phyloP scores from a whole-genome alignment of 2,888 invertebrate genomes.

The Scrobipalpa atriplicella region DNA sequence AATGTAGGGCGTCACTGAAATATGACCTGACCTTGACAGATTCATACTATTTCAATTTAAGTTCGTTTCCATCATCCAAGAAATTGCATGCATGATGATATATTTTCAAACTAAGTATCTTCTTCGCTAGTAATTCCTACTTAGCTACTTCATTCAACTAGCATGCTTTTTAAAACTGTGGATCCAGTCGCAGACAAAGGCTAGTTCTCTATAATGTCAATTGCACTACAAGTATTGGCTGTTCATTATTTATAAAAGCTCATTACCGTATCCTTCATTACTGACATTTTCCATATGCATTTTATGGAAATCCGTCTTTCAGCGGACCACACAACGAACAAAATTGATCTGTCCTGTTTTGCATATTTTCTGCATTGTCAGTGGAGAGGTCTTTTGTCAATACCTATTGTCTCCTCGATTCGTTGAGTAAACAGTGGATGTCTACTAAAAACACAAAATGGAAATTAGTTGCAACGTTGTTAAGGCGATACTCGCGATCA shows the following conservation, averaged over 20 bases:
- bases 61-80: too few species aligned
- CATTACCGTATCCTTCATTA: slow-evolving; percentile 36
- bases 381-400: slow-evolving; percentile 73
- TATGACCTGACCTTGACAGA: too few species aligned
- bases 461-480: slow-evolving; percentile 45
- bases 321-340: slow-evolving; percentile 66
- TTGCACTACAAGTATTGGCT: slow-evolving; percentile 6
- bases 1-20: too few species aligned
- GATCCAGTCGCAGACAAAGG: background rate
- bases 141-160: too few species aligned
- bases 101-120: too few species aligned
- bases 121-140: too few species aligned
- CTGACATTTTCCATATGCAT: slow-evolving; percentile 47
- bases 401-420: slow-evolving; percentile 69
- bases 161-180: background rate
- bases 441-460: slow-evolving; percentile 59
- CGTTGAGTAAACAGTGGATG: slow-evolving; percentile 51
- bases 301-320: slow-evolving; percentile 53
- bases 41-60: too few species aligned
- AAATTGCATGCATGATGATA: too few species aligned
- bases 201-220: background rate
- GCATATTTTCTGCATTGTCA: slow-evolving; percentile 77
- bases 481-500: background rate
- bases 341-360: slow-evolving; percentile 63
- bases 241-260: slow-evolving; percentile 21